Base-by-base conservation (phyloP, 92 coral and sea anemone species). In the Epizoanthus fatuus region DNA sequence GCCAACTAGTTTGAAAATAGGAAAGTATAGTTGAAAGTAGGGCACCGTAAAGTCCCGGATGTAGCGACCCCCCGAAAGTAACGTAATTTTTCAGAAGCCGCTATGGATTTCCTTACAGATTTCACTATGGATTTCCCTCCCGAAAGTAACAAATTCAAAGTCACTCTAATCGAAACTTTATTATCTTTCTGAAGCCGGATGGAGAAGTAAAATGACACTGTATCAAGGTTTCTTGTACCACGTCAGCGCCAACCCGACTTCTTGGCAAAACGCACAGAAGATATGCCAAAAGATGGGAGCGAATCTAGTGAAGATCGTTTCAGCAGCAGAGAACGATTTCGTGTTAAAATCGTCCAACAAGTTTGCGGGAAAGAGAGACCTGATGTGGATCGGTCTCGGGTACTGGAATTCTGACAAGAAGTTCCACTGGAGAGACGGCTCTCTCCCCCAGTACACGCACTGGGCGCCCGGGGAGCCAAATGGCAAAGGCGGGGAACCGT, bases 391-490 rank as follows among this genome's bases (percentile, higher is more conserved):
- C 5, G 86, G 86, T 20, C 75, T 81, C 14, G 51, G 13, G 45
- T 45, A 45, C 51, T 60, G 75, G 66, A 20, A 5, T 20, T 13
- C 67, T 44, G 38, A 16, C 37, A 4, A 45, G 51, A 20, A 4
- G n/a, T 68, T 68, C 25, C 72, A 67, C 57, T 81, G 86, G 78
- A 67, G n/a, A 40, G 86, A 81, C 57, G 58, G 72, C 86, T 68
- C 86, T 11, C 35, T 68, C 4, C 79, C 86, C 12, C 42, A 10
- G 38, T 81, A 53, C 86, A 52, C 22, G 13, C 9, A 55, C 86
- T 81, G 86, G 79, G 86, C 86, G 44, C 79, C 68, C 0, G 2
- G 32, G 7, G 86, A 81, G 40, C 86, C 86, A 52, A 81, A 69
- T 38, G 84, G 84, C 4, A 29, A 39, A 3, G 55, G 29, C 63